Percentiles rank a stretch among this genome's conserved stretches.
These are phyloP conservation scores for Theristicus caerulescens DNA, from an alignment of 2,113 vertebrate genomes.

Conservation along the genomic window DNA sequence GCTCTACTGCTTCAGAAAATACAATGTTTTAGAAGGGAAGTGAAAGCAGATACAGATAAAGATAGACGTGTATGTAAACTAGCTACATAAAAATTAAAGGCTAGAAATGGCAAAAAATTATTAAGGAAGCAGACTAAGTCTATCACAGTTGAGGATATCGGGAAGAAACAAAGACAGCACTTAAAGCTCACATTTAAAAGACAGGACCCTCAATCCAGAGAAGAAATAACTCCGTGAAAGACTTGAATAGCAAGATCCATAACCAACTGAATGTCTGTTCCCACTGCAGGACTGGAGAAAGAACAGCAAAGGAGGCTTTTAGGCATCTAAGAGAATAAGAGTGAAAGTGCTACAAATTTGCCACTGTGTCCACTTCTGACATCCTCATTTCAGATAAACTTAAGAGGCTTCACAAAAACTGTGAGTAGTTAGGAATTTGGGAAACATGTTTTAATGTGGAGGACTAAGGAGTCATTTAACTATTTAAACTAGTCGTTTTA, in stretches of 20 bases:
- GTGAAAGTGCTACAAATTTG: not conserved
- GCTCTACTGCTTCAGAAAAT: not conserved
- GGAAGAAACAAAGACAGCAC: not conserved
- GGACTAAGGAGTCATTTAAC: not conserved
- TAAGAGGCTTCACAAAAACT: not conserved
- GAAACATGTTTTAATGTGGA: not conserved
- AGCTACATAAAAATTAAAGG: not conserved
- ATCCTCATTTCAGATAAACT: not conserved
- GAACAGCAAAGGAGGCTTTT: not conserved
- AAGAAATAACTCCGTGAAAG: not conserved
- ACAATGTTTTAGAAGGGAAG: not conserved
- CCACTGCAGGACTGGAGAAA: not conserved
- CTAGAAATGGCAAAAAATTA: not conserved
- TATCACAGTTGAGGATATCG: not conserved
- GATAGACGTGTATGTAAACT: not conserved
- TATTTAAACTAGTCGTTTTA: not conserved
- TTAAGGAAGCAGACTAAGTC: not conserved
- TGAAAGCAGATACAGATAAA: not conserved
- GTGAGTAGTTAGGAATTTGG: not conserved
- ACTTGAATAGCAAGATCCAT: not conserved
- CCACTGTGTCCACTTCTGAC: not conserved
- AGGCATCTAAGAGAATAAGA: not conserved
- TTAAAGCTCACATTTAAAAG: not conserved
- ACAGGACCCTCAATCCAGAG: not conserved
- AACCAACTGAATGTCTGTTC: not conserved